phyloP scores from a whole-genome alignment of 2,113 vertebrate species.

The Muscicapa adusta region DNA sequence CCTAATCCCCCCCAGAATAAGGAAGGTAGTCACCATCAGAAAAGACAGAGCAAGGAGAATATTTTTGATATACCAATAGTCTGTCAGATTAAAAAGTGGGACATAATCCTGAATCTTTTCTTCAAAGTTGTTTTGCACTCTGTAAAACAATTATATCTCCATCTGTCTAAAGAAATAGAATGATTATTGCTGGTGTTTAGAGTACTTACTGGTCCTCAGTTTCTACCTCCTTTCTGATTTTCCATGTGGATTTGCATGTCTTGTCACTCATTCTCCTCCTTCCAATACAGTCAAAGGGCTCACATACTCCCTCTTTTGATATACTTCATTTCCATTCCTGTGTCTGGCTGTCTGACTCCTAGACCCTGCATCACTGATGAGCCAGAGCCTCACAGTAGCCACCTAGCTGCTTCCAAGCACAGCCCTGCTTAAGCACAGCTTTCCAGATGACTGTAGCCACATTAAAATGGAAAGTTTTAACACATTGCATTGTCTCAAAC shows the following conservation, averaged over 20 bases:
- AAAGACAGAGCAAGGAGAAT: background rate
- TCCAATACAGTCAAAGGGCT: background rate
- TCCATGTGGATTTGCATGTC: background rate
- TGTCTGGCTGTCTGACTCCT: background rate
- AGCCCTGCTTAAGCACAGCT: background rate
- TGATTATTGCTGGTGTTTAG: background rate
- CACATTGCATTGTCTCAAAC: background rate
- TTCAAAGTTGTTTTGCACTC: background rate
- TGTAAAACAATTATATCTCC: background rate
- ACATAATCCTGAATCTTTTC: background rate
- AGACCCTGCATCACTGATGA: no score
- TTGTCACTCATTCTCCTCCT: background rate
- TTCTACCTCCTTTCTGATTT: background rate
- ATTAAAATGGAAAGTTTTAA: background rate
- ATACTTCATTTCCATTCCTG: background rate
- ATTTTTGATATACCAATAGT: background rate
- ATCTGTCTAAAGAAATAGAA: background rate
- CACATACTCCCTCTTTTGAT: background rate
- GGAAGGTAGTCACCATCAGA: background rate
- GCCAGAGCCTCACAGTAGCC: background rate
- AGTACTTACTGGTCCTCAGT: background rate
- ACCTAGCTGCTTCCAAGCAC: background rate
- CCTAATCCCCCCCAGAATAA: background rate
- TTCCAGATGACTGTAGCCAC: background rate
- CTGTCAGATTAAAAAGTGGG: background rate